Percentiles rank a stretch among this genome's conserved stretches.
phyloP scores from a whole-genome alignment of 2,888 invertebrate species.

The Xiphydria camelus region DNA sequence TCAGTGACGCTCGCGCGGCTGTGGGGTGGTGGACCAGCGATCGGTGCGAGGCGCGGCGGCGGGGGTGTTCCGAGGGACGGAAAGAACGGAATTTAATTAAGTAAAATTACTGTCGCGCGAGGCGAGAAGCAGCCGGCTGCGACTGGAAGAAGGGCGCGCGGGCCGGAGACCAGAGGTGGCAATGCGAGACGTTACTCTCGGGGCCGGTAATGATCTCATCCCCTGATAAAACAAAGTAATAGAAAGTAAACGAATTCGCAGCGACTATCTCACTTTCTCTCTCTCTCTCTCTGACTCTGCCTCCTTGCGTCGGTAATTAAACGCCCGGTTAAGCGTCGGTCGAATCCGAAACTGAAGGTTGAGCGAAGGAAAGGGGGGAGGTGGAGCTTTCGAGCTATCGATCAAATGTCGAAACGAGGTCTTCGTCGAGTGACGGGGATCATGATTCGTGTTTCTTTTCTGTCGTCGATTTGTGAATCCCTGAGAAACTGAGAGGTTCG shows the following conservation, averaged over 20 bases:
- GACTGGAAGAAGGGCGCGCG: slow-evolving; percentile 11
- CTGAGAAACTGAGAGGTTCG: too few relatives aligned
- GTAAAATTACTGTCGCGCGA: slow-evolving; percentile 53
- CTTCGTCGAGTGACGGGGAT: too few relatives aligned
- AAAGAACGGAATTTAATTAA: slow-evolving; percentile 59
- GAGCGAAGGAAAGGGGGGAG: too few relatives aligned
- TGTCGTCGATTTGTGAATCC: too few relatives aligned
- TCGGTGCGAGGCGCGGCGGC: slow-evolving; percentile 1
- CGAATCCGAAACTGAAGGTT: too few relatives aligned
- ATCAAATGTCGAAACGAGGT: too few relatives aligned
- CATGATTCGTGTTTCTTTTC: too few relatives aligned
- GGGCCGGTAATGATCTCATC: slow-evolving; percentile 51
- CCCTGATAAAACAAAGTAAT: slow-evolving; percentile 53
- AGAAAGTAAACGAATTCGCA: slow-evolving; percentile 52
- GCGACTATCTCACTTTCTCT: slow-evolving; percentile 5
- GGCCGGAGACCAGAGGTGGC: slow-evolving; percentile 30
- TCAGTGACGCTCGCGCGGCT: background rate
- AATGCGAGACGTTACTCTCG: slow-evolving; percentile 36
- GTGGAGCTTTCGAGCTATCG: too few relatives aligned
- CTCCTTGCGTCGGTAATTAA: background rate
- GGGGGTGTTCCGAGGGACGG: slow-evolving; percentile 29
- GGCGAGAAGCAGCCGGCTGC: slow-evolving; percentile 21
- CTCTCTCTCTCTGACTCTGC: slow-evolving; percentile 14
- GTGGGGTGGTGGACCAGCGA: background rate
- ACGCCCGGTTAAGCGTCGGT: too few relatives aligned